phyloP scores from a whole-genome alignment of 2,113 vertebrate species.

The Hipposideros armiger region DNA sequence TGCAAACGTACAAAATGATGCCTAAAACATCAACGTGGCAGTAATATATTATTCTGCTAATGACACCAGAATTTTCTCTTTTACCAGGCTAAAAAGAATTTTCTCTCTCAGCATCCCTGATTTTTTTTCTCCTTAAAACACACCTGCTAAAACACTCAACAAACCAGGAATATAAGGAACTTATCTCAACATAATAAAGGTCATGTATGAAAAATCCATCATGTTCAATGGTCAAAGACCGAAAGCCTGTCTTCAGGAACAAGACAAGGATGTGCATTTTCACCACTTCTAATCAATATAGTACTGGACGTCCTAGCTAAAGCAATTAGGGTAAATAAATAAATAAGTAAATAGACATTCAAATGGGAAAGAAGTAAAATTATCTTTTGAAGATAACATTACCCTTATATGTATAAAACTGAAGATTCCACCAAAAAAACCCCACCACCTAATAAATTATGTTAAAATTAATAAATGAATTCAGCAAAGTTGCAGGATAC shows the following conservation, averaged over 20 bases:
- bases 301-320: not conserved
- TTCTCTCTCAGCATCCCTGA: not conserved
- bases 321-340: slow-evolving; percentile 9
- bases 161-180: not conserved
- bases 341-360: slow-evolving; percentile 33
- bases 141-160: not conserved
- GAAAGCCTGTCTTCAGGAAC: not conserved
- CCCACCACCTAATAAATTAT: no score
- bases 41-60: not conserved
- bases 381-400: not conserved
- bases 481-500: not conserved
- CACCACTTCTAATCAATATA: not conserved
- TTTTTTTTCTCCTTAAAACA: slow-evolving; percentile 1
- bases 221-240: not conserved
- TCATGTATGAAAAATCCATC: not conserved
- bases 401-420: not conserved
- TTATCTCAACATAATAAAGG: not conserved
- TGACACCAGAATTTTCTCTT: not conserved
- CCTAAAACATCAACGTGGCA: not conserved
- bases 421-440: not conserved
- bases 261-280: slow-evolving; percentile 23
- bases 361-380: not conserved
- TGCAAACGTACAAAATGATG: not conserved
- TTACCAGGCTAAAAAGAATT: slow-evolving; percentile 7
- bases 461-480: slow-evolving; percentile 1